phyloP scores from a whole-genome alignment of 2,888 invertebrate genomes.

The Lottia gigantea region DNA sequence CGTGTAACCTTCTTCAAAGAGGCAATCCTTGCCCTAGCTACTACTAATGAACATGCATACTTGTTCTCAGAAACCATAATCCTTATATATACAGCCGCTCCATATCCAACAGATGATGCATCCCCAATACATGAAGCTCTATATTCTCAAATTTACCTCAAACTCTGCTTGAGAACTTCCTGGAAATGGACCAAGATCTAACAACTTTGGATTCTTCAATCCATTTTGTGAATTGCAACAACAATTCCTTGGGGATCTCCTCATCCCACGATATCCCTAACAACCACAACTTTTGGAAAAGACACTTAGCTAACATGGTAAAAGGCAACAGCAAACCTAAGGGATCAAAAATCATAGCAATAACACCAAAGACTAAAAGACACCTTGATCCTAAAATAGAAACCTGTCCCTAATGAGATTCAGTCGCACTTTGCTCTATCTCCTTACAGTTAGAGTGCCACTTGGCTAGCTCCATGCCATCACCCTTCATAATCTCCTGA shows the following conservation, averaged over 20 bases:
- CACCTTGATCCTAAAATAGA: constrained; percentile 30
- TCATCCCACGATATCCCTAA: constrained; percentile 42
- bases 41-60: constrained; percentile 14
- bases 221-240: constrained; percentile 11
- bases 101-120: constrained; percentile 39
- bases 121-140: constrained; percentile 38
- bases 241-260: background rate
- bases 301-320: constrained; percentile 32
- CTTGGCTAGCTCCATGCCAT: constrained; percentile 36
- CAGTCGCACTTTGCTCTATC: background rate
- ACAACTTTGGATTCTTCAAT: constrained; percentile 7
- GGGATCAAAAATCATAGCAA: constrained; percentile 38
- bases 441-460: constrained; percentile 32
- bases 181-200: background rate
- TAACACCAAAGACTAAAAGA: constrained; percentile 28
- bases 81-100: constrained; percentile 33
- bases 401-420: background rate
- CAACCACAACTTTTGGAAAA: constrained; percentile 47
- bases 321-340: constrained; percentile 32
- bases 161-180: background rate
- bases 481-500: constrained; percentile 23
- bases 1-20: constrained; percentile 36
- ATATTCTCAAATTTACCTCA: background rate
- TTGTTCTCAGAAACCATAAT: background rate
- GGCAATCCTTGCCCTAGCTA: constrained; percentile 36